phyloP scores from a whole-genome alignment of 2,888 invertebrate species.

The Catotricha subobsoleta region DNA sequence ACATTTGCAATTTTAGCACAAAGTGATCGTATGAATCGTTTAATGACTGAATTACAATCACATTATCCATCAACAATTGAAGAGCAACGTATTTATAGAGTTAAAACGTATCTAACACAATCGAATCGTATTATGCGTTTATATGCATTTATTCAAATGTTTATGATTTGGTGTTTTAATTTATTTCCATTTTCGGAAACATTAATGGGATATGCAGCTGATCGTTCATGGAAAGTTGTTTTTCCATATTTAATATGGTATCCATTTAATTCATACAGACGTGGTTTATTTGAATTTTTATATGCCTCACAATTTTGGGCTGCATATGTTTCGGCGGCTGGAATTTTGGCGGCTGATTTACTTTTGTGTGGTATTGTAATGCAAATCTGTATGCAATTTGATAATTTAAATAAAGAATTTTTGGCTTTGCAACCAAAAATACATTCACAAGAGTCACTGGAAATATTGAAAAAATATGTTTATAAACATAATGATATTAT shows the following conservation, averaged over 20 bases:
- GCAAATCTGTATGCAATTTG: constrained; percentile 24
- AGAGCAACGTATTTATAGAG: neutral
- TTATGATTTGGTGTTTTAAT: constrained; percentile 2
- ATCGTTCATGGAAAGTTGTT: neutral
- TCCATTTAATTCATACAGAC: neutral
- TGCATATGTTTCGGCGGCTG: constrained; percentile 18
- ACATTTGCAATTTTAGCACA: neutral
- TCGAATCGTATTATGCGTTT: neutral
- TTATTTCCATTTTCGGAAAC: neutral
- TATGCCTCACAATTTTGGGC: constrained; percentile 2
- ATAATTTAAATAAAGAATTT: constrained; percentile 15
- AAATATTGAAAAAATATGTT: neutral
- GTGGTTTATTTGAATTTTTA: neutral
- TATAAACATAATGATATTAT: neutral
- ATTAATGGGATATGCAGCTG: neutral
- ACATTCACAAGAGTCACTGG: neutral
- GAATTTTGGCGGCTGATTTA: constrained; percentile 21
- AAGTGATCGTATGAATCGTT: neutral
- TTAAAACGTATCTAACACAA: neutral
- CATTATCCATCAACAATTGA: neutral
- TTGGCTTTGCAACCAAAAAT: constrained; percentile 12
- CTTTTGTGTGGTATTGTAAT: constrained; percentile 19
- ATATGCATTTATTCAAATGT: neutral
- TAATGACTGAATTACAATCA: neutral
- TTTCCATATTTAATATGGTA: constrained; percentile 3